Conservation (phyloP, 2,113 vertebrate genomes). For the Lophotis ruficrista region DNA sequence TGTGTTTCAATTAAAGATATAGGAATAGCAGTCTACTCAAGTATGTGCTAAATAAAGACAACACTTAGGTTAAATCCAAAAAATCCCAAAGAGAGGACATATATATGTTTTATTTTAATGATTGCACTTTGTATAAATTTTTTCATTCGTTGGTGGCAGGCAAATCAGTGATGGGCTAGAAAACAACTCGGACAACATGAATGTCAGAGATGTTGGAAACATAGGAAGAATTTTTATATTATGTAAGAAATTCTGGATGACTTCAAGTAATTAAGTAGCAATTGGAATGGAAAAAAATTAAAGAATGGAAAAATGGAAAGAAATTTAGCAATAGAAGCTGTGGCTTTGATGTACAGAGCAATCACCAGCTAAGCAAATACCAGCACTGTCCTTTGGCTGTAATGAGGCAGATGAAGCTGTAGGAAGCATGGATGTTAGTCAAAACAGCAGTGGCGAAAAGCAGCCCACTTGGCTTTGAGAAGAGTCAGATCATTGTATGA, state of each 20-base stretch:
- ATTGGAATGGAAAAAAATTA: too few species aligned
- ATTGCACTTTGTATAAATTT: not conserved
- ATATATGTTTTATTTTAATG: not conserved
- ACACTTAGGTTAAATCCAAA: not conserved
- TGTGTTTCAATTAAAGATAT: not conserved
- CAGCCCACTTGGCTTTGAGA: not conserved
- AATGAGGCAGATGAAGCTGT: not conserved
- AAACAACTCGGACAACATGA: not conserved
- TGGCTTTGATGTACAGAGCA: not conserved
- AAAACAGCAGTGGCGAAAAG: not conserved
- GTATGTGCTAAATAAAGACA: not conserved
- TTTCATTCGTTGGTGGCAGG: not conserved
- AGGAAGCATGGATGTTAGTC: not conserved
- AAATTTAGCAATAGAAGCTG: not conserved
- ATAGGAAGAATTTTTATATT: not conserved
- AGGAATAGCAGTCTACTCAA: not conserved
- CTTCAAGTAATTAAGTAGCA: not conserved
- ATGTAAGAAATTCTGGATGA: not conserved
- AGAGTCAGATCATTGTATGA: not conserved
- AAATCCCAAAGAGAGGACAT: not conserved
- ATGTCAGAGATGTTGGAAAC: not conserved
- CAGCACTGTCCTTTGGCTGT: not conserved
- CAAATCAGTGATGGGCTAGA: not conserved
- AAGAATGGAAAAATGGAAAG: not conserved
- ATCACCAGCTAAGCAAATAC: not conserved